Evolutionary conservation across 1,140 invertebrate genomes (phyloP), one percentile per base, ranked within the genome.

Genomic region (Brachionus angularis): DNA sequence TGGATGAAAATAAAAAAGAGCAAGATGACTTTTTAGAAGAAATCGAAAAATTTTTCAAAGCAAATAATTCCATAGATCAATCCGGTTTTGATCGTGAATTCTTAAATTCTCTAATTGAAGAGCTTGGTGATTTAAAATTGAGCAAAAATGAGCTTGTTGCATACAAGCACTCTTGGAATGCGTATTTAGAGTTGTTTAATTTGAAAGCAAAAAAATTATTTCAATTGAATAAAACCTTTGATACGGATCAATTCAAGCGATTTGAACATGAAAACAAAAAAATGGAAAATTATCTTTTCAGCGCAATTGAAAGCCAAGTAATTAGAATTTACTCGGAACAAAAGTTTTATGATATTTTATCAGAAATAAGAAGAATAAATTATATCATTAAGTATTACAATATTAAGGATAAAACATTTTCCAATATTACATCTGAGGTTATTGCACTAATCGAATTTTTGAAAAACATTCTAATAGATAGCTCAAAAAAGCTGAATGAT

Each of bases 291-390:
- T 58, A 23, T 36, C 25, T 58, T 14, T 58, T 58, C 21, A 21
- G 23, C 18, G n/a, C n/a, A n/a, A n/a, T n/a, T n/a, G n/a, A n/a
- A n/a, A n/a, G n/a, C n/a, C n/a, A n/a, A n/a, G n/a, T n/a, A n/a
- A n/a, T n/a, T n/a, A n/a, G n/a, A n/a, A n/a, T n/a, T n/a, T n/a
- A n/a, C n/a, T n/a, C n/a, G n/a, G 53, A 58, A 21, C 53, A 58
- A 42, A 39, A 16, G 18, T 58, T 58, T 58, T 39, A 39, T 10
- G 53, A 58, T 23, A 58, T 58, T 39, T 42, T 58, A n/a, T 23
- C 12, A 4, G 53, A 58, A 29, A 58, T 58, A 14, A 58, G 39
- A 36, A 27, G 53, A 39, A 21, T 23, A 14, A 12, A 36, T 39
- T 39, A n/a, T 27, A 7, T 58, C 0, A 14, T 10, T 39, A 58